Evolutionary conservation across 2,797 vertebrate species (phyloP), one percentile per base, ranked within the genome.

Genomic region (Crenichthys baileyi): DNA sequence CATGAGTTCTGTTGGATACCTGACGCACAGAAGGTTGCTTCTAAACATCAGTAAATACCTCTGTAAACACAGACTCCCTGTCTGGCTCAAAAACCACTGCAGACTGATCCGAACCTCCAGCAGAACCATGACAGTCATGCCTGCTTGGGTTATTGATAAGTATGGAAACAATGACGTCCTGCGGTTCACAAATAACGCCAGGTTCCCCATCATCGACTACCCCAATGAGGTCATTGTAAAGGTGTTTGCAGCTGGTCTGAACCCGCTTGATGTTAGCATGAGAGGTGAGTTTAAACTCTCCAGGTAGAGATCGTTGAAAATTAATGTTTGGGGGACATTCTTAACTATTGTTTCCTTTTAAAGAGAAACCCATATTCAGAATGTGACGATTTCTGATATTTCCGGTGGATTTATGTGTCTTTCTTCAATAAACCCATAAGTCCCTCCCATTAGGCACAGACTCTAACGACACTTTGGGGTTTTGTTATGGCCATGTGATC

Each of bases 211-310:
- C 72, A 96, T 99, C 85, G 81, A 93, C 79, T 98, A 96, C 74
- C 98, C 98, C 13, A 99, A 99, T 90, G 98, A 99, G 92, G 97
- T 99, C 31, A 95, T 98, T 68, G 92, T 99, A 75, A 97, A 96
- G 89, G 98, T 99, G 85, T 95, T 96, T 7, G 97, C 98, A 31
- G 96, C 97, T 20, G 96, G 96, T 86, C 90, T 99, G 65, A 99
- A 98, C 90, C 98, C 98, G 16, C 89, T 99, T 75, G 98, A 99
- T 87, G 93, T 99, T 85, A 96, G 95, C 88, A 99, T 99, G 97
- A 96, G 97, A 96, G 97, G 98, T 98, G 95, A 97, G 97, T 96
- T 46, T 12, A 56, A 6, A 65, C 31, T 11, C n/a, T 7, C 31
- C 44, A 60, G 16, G 13, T 29, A 20, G 46, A 5, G 29, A 15